These are phyloP conservation scores for Protophormia terraenovae DNA, from an alignment of 2,888 invertebrate genomes.

Conservation along the genomic window DNA sequence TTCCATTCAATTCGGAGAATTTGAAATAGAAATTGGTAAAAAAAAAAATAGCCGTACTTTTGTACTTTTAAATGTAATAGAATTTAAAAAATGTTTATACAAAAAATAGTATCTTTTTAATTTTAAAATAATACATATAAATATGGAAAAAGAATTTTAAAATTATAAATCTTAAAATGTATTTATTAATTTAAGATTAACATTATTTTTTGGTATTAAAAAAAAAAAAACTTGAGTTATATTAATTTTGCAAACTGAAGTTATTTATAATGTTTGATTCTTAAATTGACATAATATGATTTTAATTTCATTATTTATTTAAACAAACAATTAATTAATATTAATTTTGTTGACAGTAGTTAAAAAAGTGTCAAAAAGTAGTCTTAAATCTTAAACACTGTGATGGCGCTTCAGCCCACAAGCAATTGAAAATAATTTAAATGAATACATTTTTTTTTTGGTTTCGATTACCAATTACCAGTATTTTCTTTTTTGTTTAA, in stretches of 20 bases:
- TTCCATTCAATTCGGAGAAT: background rate
- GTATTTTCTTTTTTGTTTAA: background rate
- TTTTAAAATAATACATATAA: no score
- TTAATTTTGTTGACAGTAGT: background rate
- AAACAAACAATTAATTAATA: slow-evolving; percentile 1
- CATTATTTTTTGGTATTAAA: no score
- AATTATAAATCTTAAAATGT: no score
- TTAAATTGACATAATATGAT: no score
- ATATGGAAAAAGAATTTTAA: no score
- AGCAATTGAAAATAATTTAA: background rate
- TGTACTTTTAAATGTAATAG: background rate
- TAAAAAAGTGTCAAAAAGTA: slow-evolving; percentile 15
- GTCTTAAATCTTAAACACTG: background rate
- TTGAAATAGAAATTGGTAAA: background rate
- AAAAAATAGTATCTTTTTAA: no score
- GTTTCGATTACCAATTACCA: background rate
- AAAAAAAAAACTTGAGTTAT: no score
- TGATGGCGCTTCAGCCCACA: slow-evolving; percentile 38
- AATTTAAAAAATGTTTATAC: background rate
- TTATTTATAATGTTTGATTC: no score
- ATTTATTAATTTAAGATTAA: no score
- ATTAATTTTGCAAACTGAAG: no score
- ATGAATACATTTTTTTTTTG: background rate
- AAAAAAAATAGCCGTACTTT: background rate
- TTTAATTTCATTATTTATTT: no score